phyloP scores from a whole-genome alignment of 2,888 invertebrate species.

The Noctua pronuba region DNA sequence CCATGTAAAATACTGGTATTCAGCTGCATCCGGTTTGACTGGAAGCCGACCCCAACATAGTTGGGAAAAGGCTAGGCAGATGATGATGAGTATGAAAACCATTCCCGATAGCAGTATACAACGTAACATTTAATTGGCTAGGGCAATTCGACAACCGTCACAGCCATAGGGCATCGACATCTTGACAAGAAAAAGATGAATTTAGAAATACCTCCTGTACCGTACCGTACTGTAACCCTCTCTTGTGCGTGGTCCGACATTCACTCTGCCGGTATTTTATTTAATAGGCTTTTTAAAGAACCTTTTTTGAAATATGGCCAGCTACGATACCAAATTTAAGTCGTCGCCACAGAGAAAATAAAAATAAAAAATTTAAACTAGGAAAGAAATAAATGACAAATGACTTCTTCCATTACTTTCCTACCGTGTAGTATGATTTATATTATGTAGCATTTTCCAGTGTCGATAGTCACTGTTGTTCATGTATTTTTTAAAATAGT shows the following conservation, averaged over 20 bases:
- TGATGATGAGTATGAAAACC: too few species aligned
- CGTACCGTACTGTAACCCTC: too few species aligned
- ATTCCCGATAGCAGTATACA: too few species aligned
- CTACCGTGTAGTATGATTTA: constrained; percentile 80
- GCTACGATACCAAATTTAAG: constrained; percentile 30
- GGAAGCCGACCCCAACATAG: too few species aligned
- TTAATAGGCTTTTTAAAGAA: background rate
- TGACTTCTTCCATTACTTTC: constrained; percentile 77
- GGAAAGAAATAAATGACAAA: constrained; percentile 81
- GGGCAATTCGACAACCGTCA: too few species aligned
- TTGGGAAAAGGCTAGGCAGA: too few species aligned
- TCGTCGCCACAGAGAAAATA: constrained; percentile 66
- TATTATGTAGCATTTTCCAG: constrained; percentile 87
- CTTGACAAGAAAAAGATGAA: too few species aligned
- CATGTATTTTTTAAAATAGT: constrained; percentile 87
- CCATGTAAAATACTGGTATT: too few species aligned
- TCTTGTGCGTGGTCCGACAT: background rate
- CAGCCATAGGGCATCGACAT: too few species aligned
- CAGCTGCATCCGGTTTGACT: too few species aligned
- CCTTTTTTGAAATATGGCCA: constrained; percentile 47
- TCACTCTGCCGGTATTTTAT: background rate
- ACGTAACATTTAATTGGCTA: too few species aligned
- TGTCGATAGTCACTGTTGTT: constrained; percentile 82
- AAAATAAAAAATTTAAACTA: constrained; percentile 74
- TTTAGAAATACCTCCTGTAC: too few species aligned